A percentile compares a stretch with the other conserved stretches of the same genome.
These are phyloP conservation scores for Strix aluco DNA, from an alignment of 2,113 vertebrate species.

Conservation along the genomic window DNA sequence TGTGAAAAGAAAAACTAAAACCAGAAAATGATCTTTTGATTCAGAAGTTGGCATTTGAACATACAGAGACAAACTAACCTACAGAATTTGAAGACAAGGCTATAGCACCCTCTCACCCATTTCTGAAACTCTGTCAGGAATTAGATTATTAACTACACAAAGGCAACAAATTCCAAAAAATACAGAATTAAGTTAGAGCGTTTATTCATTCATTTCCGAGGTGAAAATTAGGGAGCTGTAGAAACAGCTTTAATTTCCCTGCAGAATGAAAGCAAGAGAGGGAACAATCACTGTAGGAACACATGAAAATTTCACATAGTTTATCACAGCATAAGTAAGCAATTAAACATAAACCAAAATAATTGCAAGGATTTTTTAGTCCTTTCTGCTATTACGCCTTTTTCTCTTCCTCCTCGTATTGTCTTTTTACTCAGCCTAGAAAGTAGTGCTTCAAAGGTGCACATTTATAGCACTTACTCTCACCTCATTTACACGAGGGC, in stretches of 20 bases:
- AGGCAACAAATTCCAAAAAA: neutral
- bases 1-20: constrained; percentile 18
- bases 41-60: constrained; percentile 35
- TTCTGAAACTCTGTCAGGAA: constrained; percentile 12
- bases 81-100: neutral
- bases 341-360: neutral
- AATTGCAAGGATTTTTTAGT: neutral
- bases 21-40: constrained; percentile 13
- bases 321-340: neutral
- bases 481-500: neutral
- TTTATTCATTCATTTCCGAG: neutral
- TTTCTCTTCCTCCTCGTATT: neutral
- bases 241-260: neutral
- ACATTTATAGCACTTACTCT: neutral
- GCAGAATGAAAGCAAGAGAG: neutral
- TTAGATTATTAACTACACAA: neutral
- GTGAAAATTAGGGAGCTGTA: neutral
- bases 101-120: neutral
- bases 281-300: neutral
- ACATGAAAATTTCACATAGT: neutral
- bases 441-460: neutral
- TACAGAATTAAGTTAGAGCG: neutral
- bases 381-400: neutral
- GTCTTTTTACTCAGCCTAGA: neutral
- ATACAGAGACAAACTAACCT: neutral